These are phyloP conservation scores for Protonibea diacanthus DNA, from an alignment of 2,797 vertebrate genomes.

Conservation along the genomic window DNA sequence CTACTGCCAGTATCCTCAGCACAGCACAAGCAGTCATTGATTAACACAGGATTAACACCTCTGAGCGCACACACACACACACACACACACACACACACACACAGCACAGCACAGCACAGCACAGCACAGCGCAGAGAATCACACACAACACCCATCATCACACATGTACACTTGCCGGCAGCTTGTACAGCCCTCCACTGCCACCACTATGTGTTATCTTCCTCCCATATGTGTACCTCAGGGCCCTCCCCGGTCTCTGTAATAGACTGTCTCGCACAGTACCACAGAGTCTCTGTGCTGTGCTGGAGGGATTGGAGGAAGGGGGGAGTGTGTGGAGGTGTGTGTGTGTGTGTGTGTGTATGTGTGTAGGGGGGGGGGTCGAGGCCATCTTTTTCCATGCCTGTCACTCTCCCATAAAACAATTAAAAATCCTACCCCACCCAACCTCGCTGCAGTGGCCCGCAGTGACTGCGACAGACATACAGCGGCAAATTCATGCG, in stretches of 20 bases:
- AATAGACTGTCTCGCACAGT: conserved; percentile 86
- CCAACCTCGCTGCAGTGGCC: conserved; percentile 53
- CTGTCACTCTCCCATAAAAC: conserved; percentile 78
- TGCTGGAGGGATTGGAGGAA: conserved; percentile 77
- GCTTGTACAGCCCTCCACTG: conserved; percentile 63
- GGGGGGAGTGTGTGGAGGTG: not conserved
- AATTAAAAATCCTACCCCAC: conserved; percentile 81
- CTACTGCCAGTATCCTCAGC: conserved; percentile 49
- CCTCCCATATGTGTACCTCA: conserved; percentile 77
- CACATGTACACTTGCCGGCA: conserved; percentile 67
- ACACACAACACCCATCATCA: conserved; percentile 55
- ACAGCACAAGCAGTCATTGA: conserved; percentile 67
- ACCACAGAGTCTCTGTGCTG: conserved; percentile 76
- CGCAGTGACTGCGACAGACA: conserved; percentile 61
- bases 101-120: too few species aligned
- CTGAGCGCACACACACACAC: conserved; percentile 17
- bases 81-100: conserved; percentile 24
- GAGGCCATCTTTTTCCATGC: conserved; percentile 42
- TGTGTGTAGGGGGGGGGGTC: conserved; percentile 11
- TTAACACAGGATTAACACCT: conserved; percentile 78
- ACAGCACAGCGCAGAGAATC: conserved; percentile 34
- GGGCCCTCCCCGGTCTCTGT: conserved; percentile 76
- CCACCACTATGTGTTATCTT: conserved; percentile 73
- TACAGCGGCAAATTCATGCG: conserved; percentile 11
- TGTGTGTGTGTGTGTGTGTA: conserved; percentile 16